Conservation (phyloP, 2,888 invertebrate species). For the Dryococelus australis region DNA sequence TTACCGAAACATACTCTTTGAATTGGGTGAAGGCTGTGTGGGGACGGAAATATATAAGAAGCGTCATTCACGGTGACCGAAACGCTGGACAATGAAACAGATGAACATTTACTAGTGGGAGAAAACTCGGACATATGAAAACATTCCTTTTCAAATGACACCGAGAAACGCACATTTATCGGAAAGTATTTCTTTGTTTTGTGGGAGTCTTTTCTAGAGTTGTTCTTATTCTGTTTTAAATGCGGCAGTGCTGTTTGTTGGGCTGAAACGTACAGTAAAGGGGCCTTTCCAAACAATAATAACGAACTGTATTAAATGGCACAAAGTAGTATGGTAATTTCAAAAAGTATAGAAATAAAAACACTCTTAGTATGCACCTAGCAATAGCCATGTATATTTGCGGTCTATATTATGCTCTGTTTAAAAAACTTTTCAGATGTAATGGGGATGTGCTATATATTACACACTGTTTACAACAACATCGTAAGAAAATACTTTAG, state of each 20-base stretch:
- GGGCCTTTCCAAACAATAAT: too few species aligned
- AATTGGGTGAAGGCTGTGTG: too few species aligned
- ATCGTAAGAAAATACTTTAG: background rate
- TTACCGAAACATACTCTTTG: too few species aligned
- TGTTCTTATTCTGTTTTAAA: background rate
- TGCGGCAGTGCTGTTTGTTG: background rate
- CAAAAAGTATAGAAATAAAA: background rate
- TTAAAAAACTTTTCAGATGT: background rate
- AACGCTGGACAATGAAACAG: too few species aligned
- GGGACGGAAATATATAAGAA: too few species aligned
- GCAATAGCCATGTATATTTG: slow-evolving; percentile 16
- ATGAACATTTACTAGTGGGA: too few species aligned
- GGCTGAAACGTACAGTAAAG: too few species aligned
- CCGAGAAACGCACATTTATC: background rate
- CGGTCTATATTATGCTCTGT: background rate
- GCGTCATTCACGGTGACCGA: too few species aligned
- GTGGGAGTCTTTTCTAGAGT: background rate
- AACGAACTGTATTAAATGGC: too few species aligned
- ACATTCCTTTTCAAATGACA: too few species aligned
- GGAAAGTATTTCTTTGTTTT: background rate
- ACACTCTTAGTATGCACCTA: background rate
- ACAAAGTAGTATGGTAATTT: too few species aligned
- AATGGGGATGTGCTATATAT: background rate
- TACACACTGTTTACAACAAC: slow-evolving; percentile 3
- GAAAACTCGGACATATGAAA: too few species aligned